Evolutionary conservation across 2,797 vertebrate species (phyloP).

Genomic region (Paratrypauchen microcephalus): DNA sequence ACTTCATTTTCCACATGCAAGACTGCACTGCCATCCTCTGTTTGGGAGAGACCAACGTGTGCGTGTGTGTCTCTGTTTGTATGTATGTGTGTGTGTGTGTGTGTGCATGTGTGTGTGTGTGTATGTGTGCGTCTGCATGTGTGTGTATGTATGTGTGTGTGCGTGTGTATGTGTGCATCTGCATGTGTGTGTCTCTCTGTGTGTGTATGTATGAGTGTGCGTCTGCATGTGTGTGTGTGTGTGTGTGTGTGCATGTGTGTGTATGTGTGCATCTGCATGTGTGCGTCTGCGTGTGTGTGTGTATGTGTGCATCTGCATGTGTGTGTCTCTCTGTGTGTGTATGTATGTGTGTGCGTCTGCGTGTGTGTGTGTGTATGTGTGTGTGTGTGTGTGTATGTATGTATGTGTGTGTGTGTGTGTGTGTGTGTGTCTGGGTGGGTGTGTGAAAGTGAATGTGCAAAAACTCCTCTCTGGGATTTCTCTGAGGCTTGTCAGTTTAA

Average conservation of each 20-base stretch:
- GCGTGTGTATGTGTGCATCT: background rate
- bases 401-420: background rate
- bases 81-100: background rate
- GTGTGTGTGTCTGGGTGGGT: constrained; percentile 20
- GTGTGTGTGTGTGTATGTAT: background rate
- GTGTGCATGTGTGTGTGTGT: background rate
- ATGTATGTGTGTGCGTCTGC: background rate
- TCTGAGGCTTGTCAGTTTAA: constrained; percentile 53
- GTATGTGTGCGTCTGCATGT: background rate
- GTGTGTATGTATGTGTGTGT: too few relatives aligned
- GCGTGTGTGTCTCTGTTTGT: background rate
- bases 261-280: background rate
- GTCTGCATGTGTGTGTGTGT: background rate
- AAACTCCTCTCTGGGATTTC: constrained; percentile 44
- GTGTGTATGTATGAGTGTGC: background rate
- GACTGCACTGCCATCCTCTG: constrained; percentile 8
- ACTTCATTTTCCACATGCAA: constrained; percentile 25
- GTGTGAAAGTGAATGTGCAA: constrained; percentile 56
- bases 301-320: constrained; percentile 30
- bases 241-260: background rate
- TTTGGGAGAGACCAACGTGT: background rate
- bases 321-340: background rate
- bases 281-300: constrained; percentile 3
- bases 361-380: background rate
- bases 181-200: constrained; percentile 35